These are phyloP conservation scores for Lindbergichthys nudifrons DNA, from an alignment of 2,797 vertebrate species.

Conservation along the genomic window DNA sequence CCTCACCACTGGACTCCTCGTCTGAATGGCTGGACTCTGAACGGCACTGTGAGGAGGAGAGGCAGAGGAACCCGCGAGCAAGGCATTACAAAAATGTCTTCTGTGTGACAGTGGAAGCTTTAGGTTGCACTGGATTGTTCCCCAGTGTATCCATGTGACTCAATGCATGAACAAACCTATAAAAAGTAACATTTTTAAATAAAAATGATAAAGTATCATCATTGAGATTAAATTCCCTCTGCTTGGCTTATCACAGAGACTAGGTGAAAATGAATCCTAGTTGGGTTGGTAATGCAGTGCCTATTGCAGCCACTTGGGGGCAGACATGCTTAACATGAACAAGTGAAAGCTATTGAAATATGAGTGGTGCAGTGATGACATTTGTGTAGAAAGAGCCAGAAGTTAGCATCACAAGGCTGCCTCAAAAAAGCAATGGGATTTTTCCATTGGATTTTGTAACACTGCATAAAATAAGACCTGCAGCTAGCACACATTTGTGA, in stretches of 20 bases:
- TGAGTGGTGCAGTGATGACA: no score
- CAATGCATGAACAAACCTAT: neutral
- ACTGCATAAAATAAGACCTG: no score
- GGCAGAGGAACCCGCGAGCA: neutral
- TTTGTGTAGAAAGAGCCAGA: no score
- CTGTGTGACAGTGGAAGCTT: neutral
- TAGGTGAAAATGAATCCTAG: neutral
- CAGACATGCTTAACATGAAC: neutral
- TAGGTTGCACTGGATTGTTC: neutral
- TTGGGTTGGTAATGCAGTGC: neutral
- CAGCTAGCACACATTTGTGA: no score
- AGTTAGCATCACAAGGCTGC: no score
- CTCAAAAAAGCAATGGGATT: no score
- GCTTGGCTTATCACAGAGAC: neutral
- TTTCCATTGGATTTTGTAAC: no score
- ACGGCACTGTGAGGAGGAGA: slow-evolving; percentile 74
- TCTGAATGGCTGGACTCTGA: slow-evolving; percentile 96
- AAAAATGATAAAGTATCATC: neutral
- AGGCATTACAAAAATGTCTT: neutral
- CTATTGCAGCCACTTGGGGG: slow-evolving; percentile 12
- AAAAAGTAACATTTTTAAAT: neutral
- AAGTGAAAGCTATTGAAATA: neutral
- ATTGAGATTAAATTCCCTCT: neutral
- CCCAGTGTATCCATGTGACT: neutral
- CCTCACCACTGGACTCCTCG: slow-evolving; percentile 94